Conservation (phyloP, 2,113 vertebrate genomes). For the Bungarus multicinctus region DNA sequence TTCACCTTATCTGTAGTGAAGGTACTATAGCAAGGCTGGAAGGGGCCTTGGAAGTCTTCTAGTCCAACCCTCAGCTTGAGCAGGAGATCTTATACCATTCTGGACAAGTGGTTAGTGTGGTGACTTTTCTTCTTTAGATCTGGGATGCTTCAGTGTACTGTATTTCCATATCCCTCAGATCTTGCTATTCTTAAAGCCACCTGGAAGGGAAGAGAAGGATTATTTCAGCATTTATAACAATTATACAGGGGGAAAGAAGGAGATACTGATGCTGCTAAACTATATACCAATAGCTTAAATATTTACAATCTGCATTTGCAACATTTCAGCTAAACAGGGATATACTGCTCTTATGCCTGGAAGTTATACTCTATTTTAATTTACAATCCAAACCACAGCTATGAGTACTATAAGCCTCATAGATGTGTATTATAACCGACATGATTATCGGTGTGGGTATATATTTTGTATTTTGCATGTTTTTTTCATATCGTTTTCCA, state of each 20-base stretch:
- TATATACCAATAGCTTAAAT: neutral
- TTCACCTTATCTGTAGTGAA: neutral
- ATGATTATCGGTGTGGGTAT: neutral
- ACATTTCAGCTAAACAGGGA: neutral
- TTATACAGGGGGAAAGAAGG: neutral
- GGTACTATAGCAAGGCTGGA: neutral
- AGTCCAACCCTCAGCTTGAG: neutral
- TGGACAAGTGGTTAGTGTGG: neutral
- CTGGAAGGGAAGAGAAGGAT: neutral
- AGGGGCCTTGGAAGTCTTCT: neutral
- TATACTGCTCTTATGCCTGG: neutral
- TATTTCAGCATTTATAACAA: neutral
- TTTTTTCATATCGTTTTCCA: neutral
- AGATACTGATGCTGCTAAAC: neutral
- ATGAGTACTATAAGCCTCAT: neutral
- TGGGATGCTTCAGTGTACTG: neutral
- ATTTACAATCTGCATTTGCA: neutral
- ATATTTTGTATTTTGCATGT: neutral
- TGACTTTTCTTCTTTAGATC: neutral
- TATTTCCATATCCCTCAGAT: neutral
- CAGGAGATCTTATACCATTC: neutral
- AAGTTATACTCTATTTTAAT: neutral
- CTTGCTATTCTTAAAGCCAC: neutral
- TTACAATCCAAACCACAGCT: neutral
- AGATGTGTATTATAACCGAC: neutral